A percentile compares a stretch with the other conserved stretches of the same genome.
phyloP scores from a whole-genome alignment of 2,797 vertebrate species.

The Cichlasoma orientale region DNA sequence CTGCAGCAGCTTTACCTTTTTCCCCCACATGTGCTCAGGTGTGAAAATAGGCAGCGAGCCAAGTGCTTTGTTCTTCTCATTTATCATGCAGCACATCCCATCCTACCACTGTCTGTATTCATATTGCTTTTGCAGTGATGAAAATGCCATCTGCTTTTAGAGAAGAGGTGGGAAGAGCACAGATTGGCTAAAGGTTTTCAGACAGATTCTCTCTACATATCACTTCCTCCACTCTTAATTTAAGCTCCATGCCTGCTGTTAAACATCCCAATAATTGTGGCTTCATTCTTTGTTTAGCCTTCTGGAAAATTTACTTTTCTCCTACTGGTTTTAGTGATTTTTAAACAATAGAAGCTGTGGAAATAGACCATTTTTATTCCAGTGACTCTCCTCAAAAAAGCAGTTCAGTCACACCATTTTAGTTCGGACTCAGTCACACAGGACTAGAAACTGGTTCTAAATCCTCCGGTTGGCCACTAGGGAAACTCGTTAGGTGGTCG shows the following conservation, averaged over 20 bases:
- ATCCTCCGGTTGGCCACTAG: not conserved
- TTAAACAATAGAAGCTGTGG: not conserved
- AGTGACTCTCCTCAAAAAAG: not conserved
- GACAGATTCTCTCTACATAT: not conserved
- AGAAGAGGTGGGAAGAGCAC: constrained; percentile 22
- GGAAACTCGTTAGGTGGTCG: not conserved
- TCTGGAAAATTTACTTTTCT: not conserved
- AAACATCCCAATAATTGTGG: not conserved
- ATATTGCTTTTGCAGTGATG: constrained; percentile 1
- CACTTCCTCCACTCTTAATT: constrained; percentile 4
- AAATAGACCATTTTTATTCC: not conserved
- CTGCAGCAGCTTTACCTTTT: not conserved
- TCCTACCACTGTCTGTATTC: not conserved
- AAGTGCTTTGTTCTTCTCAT: constrained; percentile 17
- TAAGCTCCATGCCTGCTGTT: constrained; percentile 3
- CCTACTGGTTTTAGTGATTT: not conserved
- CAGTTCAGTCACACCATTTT: not conserved
- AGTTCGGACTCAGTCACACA: not conserved
- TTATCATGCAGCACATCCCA: constrained; percentile 5
- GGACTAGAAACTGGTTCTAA: not conserved
- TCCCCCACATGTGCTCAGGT: constrained; percentile 20
- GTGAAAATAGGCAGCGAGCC: constrained; percentile 37
- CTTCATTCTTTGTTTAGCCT: not conserved
- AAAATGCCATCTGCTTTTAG: constrained; percentile 48
- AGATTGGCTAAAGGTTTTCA: not conserved